These are phyloP conservation scores for Neofelis nebulosa DNA, from an alignment of 2,113 vertebrate species.

Conservation along the genomic window DNA sequence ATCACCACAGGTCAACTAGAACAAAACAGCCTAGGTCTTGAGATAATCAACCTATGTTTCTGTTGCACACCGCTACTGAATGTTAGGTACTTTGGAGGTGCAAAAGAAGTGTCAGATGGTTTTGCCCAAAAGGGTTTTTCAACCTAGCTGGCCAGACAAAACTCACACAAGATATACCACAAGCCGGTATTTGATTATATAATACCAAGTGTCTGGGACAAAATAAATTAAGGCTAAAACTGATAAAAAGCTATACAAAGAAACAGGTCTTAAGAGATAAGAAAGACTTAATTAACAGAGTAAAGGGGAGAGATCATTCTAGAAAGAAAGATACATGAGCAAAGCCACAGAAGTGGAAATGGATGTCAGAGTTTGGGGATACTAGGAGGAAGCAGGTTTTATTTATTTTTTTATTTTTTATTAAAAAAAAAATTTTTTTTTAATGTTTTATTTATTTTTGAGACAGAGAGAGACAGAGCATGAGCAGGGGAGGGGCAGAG, in stretches of 20 bases:
- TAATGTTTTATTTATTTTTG: no score
- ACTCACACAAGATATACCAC: background rate
- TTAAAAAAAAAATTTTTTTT: no score
- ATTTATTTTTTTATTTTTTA: no score
- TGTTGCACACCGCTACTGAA: background rate
- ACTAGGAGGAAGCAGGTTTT: background rate
- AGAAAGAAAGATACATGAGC: background rate
- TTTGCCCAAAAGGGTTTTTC: background rate
- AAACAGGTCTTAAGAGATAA: background rate
- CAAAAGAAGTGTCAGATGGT: background rate
- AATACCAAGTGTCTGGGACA: background rate
- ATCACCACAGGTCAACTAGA: background rate
- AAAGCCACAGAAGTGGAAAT: background rate
- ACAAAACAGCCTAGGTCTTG: background rate
- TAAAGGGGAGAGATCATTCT: background rate
- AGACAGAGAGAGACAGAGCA: background rate
- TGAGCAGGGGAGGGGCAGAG: background rate
- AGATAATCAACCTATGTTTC: background rate
- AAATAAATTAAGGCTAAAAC: conserved; percentile 17
- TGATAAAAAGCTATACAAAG: background rate
- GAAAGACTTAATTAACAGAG: background rate
- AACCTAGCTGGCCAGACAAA: background rate
- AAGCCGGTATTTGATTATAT: background rate
- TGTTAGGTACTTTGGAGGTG: background rate
- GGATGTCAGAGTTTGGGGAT: background rate